phyloP scores from a whole-genome alignment of 2,797 vertebrate species.

The Dendrocincla tyrannina region DNA sequence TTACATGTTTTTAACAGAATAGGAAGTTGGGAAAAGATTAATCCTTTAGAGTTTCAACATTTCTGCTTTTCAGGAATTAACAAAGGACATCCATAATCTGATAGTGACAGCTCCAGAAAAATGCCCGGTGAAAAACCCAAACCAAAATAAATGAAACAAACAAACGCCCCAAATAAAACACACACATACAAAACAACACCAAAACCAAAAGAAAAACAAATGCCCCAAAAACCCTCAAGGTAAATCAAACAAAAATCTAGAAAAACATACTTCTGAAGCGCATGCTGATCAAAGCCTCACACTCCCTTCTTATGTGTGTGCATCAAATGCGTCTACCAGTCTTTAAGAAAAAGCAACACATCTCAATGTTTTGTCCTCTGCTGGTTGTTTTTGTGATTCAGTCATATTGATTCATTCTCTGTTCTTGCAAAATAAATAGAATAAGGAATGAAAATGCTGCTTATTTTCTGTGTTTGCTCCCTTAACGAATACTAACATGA shows the following conservation, averaged over 20 bases:
- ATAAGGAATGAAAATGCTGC: neutral
- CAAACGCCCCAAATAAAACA: neutral
- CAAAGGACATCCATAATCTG: neutral
- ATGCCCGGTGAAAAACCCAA: neutral
- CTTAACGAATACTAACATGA: neutral
- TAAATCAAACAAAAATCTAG: neutral
- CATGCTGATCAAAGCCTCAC: neutral
- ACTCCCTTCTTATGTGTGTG: neutral
- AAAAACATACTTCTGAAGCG: neutral
- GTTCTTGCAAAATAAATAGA: conserved; percentile 7
- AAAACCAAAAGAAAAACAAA: neutral
- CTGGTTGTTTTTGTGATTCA: neutral
- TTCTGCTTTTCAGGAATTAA: conserved; percentile 23
- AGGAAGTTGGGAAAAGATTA: neutral
- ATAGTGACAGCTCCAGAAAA: neutral
- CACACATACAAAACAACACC: rapidly evolving
- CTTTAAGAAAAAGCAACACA: neutral
- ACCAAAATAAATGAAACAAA: neutral
- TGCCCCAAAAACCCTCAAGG: neutral
- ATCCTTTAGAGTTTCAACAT: neutral
- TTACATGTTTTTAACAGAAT: neutral
- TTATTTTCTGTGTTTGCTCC: neutral
- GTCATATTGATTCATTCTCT: neutral
- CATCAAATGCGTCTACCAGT: neutral
- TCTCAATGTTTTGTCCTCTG: conserved; percentile 15